phyloP scores from a whole-genome alignment of 1,140 invertebrate genomes.

The Scaptomyza hsui region DNA sequence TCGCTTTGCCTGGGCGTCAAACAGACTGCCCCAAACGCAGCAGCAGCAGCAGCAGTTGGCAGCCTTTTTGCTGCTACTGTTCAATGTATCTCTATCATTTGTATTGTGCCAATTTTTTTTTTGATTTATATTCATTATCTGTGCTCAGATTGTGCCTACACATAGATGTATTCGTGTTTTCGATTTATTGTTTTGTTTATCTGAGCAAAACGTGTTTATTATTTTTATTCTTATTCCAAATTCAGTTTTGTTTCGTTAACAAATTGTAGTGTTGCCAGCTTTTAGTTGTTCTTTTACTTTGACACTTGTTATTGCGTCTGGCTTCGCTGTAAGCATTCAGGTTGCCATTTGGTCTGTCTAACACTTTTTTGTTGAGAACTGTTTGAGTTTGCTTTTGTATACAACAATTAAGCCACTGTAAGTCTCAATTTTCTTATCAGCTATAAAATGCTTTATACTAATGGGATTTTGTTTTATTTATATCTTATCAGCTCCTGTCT shows the following conservation, averaged over 20 bases:
- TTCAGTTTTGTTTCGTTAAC: neutral
- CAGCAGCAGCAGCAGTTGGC: constrained; percentile 7
- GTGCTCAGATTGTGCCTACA: constrained; percentile 15
- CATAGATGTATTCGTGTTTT: neutral
- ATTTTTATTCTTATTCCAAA: neutral
- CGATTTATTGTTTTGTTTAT: neutral
- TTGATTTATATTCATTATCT: constrained; percentile 36
- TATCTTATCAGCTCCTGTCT: constrained; percentile 4
- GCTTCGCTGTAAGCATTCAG: too few relatives aligned
- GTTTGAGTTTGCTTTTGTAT: too few relatives aligned
- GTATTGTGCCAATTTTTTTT: constrained; percentile 26
- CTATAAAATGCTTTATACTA: neutral
- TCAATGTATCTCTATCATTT: constrained; percentile 30
- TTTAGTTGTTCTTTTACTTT: neutral
- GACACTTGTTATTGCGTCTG: neutral
- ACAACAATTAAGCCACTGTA: neutral
- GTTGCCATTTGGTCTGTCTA: too few relatives aligned
- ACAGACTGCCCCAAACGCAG: constrained; percentile 35
- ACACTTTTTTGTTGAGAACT: too few relatives aligned
- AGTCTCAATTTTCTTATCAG: neutral
- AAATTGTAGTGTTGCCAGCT: neutral
- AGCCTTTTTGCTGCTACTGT: constrained; percentile 28
- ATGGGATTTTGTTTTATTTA: constrained; percentile 2
- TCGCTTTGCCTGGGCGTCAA: constrained; percentile 55
- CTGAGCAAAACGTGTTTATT: neutral